Evolutionary conservation across 2,113 vertebrate species (phyloP), one percentile per base, ranked within the genome.

Genomic region (Platichthys stellatus): DNA sequence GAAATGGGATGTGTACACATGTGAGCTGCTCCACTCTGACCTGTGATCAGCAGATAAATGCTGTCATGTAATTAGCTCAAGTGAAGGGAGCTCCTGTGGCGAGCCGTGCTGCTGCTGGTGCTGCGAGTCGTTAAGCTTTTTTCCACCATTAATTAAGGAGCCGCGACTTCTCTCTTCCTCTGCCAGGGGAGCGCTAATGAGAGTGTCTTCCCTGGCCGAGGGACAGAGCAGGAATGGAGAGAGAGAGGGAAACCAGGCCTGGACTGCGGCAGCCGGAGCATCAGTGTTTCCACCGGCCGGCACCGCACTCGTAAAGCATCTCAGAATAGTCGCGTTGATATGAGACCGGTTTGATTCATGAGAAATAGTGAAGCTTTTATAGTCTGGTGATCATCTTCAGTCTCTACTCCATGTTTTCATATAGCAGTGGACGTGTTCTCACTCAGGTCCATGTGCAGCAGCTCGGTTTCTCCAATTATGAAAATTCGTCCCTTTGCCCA

Each of bases 141-240:
- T 83, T 76, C 81, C 76, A 73, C 45, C 85, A 70, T 84, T 92
- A 92, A 92, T 89, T 90, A 89, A 88, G 72, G 72, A 71, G 76
- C 83, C 49, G 73, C 31, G 15, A 69, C 81, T 81, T 73, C 71
- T 84, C 62, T 84, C 40, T 86, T 88, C 80, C 58, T 75, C 84
- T 86, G 83, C 85, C 87, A 82, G 57, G 75, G 69, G 63, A 84
- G 68, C 63, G 51, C 62, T 78, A 70, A 85, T 61, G 72, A 84
- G 74, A 85, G 75, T 74, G 57, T 79, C 56, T 12, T 64, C 73
- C 59, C 9, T 10, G 35, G 35, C 35, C 9, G 35, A 38, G 35
- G 9, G 1, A 10, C 35, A 10, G 35, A 38, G 10, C 35, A 10
- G 51, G 51, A 6, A 21, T 8, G n/a, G n/a, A 54, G 51, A 31